Percentiles rank a stretch among this genome's conserved stretches.
phyloP scores from a whole-genome alignment of 2,888 invertebrate species.

The Eumerus sabulonum region DNA sequence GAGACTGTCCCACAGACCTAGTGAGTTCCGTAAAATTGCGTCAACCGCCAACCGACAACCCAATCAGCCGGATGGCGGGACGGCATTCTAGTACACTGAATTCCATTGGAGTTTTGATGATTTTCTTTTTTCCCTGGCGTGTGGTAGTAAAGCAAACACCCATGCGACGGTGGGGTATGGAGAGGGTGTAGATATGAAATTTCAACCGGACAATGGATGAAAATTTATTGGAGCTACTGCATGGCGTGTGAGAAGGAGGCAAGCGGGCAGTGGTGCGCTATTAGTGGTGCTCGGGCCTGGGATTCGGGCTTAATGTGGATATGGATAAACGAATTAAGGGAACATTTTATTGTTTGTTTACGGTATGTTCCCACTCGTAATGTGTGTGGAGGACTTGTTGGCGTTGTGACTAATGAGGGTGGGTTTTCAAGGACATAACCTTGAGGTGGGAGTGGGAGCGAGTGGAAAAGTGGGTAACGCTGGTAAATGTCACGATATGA shows the following conservation, averaged over 20 bases:
- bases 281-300: too few species aligned
- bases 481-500: too few species aligned
- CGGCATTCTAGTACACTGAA: not conserved
- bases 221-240: not conserved
- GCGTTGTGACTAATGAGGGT: too few species aligned
- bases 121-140: slow-evolving; percentile 5
- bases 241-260: too few species aligned
- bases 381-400: too few species aligned
- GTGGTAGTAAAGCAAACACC: not conserved
- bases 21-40: slow-evolving; percentile 27
- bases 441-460: not conserved
- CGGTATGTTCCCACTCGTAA: not conserved
- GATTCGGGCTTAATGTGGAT: not conserved
- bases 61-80: too few species aligned
- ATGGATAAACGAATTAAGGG: slow-evolving; percentile 23
- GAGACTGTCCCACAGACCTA: slow-evolving; percentile 37
- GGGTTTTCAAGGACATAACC: not conserved
- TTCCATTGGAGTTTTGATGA: slow-evolving; percentile 34
- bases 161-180: too few species aligned
- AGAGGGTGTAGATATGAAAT: too few species aligned
- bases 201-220: too few species aligned
- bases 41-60: slow-evolving; percentile 10
- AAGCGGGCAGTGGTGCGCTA: too few species aligned
- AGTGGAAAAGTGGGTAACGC: too few species aligned
- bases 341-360: slow-evolving; percentile 32